Percentiles rank a stretch among this genome's conserved stretches.
Evolutionary conservation across 2,888 invertebrate genomes (phyloP).

Genomic region (Amitus sp.): DNA sequence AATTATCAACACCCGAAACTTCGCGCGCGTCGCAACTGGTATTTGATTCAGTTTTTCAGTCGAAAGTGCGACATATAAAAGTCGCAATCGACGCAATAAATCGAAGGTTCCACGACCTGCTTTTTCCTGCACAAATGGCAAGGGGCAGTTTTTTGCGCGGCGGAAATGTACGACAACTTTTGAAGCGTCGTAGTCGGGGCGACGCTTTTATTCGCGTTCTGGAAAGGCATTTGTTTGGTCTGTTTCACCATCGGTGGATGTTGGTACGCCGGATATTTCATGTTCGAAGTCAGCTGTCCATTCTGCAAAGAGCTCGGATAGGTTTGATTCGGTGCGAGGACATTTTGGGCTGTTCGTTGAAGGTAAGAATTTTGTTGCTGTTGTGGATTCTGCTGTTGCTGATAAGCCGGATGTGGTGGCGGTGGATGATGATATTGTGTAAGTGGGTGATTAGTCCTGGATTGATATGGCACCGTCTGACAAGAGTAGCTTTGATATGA

Average conservation of each 20-base stretch:
- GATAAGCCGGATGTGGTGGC: constrained; percentile 55
- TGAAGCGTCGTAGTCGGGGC: constrained; percentile 79
- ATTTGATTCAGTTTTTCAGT: constrained; percentile 68
- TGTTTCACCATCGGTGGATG: constrained; percentile 73
- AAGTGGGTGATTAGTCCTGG: constrained; percentile 56
- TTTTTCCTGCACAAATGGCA: constrained; percentile 92
- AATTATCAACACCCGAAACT: too few relatives aligned
- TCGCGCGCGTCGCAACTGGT: too few relatives aligned
- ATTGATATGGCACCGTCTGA: constrained; percentile 48
- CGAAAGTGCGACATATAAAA: constrained; percentile 90
- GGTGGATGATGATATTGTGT: constrained; percentile 65
- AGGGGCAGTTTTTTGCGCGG: constrained; percentile 70
- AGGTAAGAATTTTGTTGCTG: constrained; percentile 41
- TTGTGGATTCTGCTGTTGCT: constrained; percentile 57
- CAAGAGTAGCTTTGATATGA: constrained; percentile 53
- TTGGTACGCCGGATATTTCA: constrained; percentile 72
- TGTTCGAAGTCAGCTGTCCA: constrained; percentile 57
- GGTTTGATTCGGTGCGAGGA: constrained; percentile 55
- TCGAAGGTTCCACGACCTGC: constrained; percentile 78
- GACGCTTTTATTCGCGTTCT: constrained; percentile 78
- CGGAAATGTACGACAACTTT: constrained; percentile 66
- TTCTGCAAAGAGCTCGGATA: constrained; percentile 58
- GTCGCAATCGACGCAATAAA: constrained; percentile 91
- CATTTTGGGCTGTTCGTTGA: too few relatives aligned
- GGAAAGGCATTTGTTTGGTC: constrained; percentile 75